Conservation (phyloP, 2,888 invertebrate genomes). For the Lissocephala sabroskyi region DNA sequence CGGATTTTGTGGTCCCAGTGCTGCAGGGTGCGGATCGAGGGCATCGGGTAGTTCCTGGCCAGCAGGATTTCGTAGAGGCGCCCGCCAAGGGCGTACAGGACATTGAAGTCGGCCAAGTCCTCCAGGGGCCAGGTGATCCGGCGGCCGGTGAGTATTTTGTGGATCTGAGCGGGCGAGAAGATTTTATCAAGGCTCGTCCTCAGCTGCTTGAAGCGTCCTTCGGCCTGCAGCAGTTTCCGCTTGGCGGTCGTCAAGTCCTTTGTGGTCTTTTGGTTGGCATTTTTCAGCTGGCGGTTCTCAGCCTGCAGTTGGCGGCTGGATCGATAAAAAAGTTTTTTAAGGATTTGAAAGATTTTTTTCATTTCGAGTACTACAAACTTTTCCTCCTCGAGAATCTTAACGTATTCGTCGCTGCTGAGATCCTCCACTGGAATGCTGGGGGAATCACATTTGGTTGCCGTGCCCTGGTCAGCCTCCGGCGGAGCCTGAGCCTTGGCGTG, state of each 20-base stretch:
- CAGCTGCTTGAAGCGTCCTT: constrained; percentile 4
- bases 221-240: constrained; percentile 7
- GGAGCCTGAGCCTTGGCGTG: too few species aligned
- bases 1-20: not conserved
- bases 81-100: constrained; percentile 4
- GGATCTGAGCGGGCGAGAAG: constrained; percentile 15
- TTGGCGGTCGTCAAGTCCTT: not conserved
- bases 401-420: constrained; percentile 9
- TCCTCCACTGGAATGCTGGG: not conserved
- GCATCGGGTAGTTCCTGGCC: constrained; percentile 11
- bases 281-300: constrained; percentile 16
- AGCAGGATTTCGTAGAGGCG: constrained; percentile 9
- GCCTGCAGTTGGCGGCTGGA: constrained; percentile 8
- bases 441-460: not conserved
- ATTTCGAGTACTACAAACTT: constrained; percentile 11
- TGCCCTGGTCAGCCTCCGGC: not conserved
- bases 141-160: constrained; percentile 15
- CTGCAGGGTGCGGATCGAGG: constrained; percentile 5
- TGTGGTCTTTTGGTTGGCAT: not conserved
- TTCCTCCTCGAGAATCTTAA: constrained; percentile 11
- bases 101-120: constrained; percentile 10
- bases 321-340: too few species aligned
- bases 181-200: not conserved
- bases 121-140: constrained; percentile 10
- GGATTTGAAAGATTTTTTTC: not conserved